These are phyloP conservation scores for Chrysomela aeneicollis DNA, from an alignment of 2,888 invertebrate genomes.

Conservation along the genomic window DNA sequence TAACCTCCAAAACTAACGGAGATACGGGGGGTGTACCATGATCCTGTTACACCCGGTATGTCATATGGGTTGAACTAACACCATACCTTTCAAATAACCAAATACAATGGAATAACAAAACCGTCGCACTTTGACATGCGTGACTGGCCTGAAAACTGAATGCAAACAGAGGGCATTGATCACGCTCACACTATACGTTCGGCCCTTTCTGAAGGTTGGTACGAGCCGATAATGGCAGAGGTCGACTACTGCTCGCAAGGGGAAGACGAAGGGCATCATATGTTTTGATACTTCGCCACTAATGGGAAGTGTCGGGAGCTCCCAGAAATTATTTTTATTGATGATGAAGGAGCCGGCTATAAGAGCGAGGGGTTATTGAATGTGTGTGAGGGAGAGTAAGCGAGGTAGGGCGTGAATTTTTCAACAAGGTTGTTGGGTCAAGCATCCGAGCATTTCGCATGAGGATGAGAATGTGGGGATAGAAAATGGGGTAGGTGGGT, in stretches of 20 bases:
- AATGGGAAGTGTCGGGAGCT: slow-evolving; percentile 8
- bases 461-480: too few relatives aligned
- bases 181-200: slow-evolving; percentile 31
- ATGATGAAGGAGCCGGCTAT: not conserved
- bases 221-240: slow-evolving; percentile 13
- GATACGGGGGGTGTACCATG: too few relatives aligned
- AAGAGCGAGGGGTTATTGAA: not conserved
- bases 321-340: slow-evolving; percentile 4
- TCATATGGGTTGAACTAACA: too few relatives aligned
- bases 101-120: too few relatives aligned
- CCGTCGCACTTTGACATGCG: too few relatives aligned
- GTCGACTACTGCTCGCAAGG: too few relatives aligned
- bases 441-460: too few relatives aligned
- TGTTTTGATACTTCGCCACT: slow-evolving; percentile 19
- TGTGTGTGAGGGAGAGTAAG: not conserved
- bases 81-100: too few relatives aligned
- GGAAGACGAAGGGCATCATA: slow-evolving; percentile 12
- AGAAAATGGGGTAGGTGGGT: too few relatives aligned
- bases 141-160: slow-evolving; percentile 20
- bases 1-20: too few relatives aligned
- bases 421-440: too few relatives aligned
- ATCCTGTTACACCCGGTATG: too few relatives aligned
- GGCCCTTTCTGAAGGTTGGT: slow-evolving; percentile 17
- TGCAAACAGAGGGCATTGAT: slow-evolving; percentile 27
- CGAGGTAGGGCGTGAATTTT: not conserved